These are phyloP conservation scores for Catonia carolina DNA, from an alignment of 2,888 invertebrate genomes.

Conservation along the genomic window DNA sequence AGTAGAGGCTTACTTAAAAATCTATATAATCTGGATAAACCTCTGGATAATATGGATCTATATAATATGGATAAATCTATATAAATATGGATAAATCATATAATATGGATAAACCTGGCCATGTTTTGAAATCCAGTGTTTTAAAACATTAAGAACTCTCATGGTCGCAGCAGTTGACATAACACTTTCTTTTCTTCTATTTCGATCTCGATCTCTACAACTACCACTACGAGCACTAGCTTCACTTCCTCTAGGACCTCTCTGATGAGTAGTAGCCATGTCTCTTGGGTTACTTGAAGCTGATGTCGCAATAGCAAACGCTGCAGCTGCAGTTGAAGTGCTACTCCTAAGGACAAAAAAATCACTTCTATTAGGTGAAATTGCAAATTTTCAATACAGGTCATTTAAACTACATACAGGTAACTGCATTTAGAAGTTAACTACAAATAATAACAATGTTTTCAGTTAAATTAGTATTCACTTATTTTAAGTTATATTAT, in stretches of 20 bases:
- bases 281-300: slow-evolving; percentile 78
- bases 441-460: too few relatives aligned
- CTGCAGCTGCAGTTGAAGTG: slow-evolving; percentile 78
- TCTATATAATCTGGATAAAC: too few relatives aligned
- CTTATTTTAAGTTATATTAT: too few relatives aligned
- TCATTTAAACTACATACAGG: too few relatives aligned
- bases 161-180: slow-evolving; percentile 91
- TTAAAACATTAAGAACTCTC: slow-evolving; percentile 81
- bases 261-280: slow-evolving; percentile 42
- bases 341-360: slow-evolving; percentile 59
- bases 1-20: too few relatives aligned
- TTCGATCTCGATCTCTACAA: slow-evolving; percentile 41
- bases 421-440: too few relatives aligned
- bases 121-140: slow-evolving; percentile 90
- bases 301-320: slow-evolving; percentile 87
- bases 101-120: slow-evolving; percentile 56
- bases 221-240: slow-evolving; percentile 33
- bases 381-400: too few relatives aligned
- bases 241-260: slow-evolving; percentile 17
- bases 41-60: too few relatives aligned
- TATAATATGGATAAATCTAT: too few relatives aligned
- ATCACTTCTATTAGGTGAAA: slow-evolving; percentile 27
- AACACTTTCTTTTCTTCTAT: slow-evolving; percentile 58
- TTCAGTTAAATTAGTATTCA: too few relatives aligned
- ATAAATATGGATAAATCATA: background rate